Evolutionary conservation across 2,888 invertebrate species (phyloP).

Genomic region (Drosophila niveifrons): DNA sequence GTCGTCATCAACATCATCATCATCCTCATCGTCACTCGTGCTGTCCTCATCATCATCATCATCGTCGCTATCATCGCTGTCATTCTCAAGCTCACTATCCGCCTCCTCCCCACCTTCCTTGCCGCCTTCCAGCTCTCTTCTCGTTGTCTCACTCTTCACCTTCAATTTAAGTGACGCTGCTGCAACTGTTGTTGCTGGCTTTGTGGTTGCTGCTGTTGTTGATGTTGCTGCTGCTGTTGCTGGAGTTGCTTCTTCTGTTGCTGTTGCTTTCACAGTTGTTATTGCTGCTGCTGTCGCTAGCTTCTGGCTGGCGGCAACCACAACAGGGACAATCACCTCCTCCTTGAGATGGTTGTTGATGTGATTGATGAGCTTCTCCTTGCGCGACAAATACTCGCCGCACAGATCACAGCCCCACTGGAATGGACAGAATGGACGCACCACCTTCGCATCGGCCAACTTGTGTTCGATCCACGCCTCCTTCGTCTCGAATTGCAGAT

Average conservation of each 20-base stretch:
- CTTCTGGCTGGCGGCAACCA: conserved; percentile 4
- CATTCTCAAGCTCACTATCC: conserved; percentile 51
- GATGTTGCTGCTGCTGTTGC: conserved; percentile 13
- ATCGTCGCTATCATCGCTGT: conserved; percentile 48
- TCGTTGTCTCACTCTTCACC: conserved; percentile 41
- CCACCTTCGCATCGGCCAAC: conserved; percentile 83
- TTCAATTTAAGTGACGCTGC: neutral
- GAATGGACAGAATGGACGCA: conserved; percentile 84
- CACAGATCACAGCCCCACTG: conserved; percentile 86
- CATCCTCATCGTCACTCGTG: conserved; percentile 39
- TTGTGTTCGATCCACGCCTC: conserved; percentile 85
- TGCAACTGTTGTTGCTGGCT: neutral
- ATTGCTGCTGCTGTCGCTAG: conserved; percentile 19
- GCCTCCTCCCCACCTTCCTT: conserved; percentile 42
- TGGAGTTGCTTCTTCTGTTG: conserved; percentile 28
- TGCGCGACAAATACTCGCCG: conserved; percentile 84
- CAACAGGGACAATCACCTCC: conserved; percentile 75
- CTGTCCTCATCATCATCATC: conserved; percentile 45
- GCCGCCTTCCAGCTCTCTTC: conserved; percentile 44
- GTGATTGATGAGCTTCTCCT: conserved; percentile 85
- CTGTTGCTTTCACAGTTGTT: conserved; percentile 19
- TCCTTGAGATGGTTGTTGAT: conserved; percentile 85
- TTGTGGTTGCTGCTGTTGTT: conserved; percentile 3
- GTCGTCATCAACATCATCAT: conserved; percentile 41
- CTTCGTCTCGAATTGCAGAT: conserved; percentile 81